Percentiles rank a stretch among this genome's conserved stretches.
Evolutionary conservation across 2,113 vertebrate genomes (phyloP).

Genomic region (Chaetops frenatus): DNA sequence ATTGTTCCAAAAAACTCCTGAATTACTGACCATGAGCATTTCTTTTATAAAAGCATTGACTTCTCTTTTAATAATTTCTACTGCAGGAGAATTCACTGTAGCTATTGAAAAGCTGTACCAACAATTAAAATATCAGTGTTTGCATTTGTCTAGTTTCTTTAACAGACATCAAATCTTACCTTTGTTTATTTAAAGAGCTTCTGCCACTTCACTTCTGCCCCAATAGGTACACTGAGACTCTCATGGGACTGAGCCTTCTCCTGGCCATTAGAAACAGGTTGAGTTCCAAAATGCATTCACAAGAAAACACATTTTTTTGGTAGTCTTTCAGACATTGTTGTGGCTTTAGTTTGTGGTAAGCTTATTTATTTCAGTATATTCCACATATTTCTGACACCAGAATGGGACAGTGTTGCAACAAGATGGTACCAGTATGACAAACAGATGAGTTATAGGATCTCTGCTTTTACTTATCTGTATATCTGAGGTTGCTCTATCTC

Average conservation of each 20-base stretch:
- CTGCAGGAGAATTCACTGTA: neutral
- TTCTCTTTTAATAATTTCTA: neutral
- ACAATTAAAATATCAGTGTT: neutral
- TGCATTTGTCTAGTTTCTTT: neutral
- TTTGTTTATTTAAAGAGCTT: neutral
- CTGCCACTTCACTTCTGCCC: neutral
- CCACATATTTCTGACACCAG: neutral
- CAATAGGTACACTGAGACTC: accelerated
- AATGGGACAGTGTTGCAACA: neutral
- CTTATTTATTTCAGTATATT: neutral
- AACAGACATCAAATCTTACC: neutral
- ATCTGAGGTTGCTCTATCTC: neutral
- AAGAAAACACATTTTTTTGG: neutral
- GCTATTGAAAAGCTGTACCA: neutral
- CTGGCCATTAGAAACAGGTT: neutral
- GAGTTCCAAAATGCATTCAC: neutral
- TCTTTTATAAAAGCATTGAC: neutral
- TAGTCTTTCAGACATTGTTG: neutral
- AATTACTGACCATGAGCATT: neutral
- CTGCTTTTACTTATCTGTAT: neutral
- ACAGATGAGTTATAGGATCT: neutral
- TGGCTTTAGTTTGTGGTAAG: neutral
- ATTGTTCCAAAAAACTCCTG: neutral
- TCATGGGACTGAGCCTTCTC: neutral
- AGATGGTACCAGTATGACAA: neutral